Evolutionary conservation across 2,888 invertebrate species (phyloP).

Genomic region (Bimastos eiseni): DNA sequence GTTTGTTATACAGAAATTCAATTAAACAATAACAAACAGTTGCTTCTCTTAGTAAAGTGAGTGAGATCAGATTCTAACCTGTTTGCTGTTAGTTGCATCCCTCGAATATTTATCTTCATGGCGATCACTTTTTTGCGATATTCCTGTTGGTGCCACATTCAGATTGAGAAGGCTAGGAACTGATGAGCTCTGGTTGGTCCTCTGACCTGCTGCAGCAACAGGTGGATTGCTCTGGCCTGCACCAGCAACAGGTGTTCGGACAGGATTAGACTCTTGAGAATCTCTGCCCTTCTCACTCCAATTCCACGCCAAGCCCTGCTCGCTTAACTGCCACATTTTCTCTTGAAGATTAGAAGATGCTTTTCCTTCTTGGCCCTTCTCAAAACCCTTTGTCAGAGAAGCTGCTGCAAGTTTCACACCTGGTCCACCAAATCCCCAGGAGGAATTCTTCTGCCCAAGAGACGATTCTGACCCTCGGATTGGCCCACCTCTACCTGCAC

Average conservation of each 20-base stretch:
- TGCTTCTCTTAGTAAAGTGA: neutral
- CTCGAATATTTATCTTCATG: neutral
- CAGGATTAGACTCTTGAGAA: neutral
- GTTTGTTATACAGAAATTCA: neutral
- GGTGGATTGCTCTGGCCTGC: neutral
- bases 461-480: neutral
- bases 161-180: conserved; percentile 13
- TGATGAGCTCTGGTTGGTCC: neutral
- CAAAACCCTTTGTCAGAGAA: neutral
- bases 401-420: neutral
- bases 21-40: neutral
- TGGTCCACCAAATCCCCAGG: neutral
- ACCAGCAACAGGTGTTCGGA: neutral
- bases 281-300: neutral
- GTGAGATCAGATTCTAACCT: neutral
- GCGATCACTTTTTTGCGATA: neutral
- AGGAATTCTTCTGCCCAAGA: conserved; percentile 2
- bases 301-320: neutral
- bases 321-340: neutral
- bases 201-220: neutral
- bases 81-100: conserved; percentile 13
- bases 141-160: neutral
- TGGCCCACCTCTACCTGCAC: conserved; percentile 3
- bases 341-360: neutral
- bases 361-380: neutral